A percentile compares a stretch with the other conserved stretches of the same genome.
Conservation (phyloP, 2,113 vertebrate genomes). For the Propithecus coquereli region DNA sequence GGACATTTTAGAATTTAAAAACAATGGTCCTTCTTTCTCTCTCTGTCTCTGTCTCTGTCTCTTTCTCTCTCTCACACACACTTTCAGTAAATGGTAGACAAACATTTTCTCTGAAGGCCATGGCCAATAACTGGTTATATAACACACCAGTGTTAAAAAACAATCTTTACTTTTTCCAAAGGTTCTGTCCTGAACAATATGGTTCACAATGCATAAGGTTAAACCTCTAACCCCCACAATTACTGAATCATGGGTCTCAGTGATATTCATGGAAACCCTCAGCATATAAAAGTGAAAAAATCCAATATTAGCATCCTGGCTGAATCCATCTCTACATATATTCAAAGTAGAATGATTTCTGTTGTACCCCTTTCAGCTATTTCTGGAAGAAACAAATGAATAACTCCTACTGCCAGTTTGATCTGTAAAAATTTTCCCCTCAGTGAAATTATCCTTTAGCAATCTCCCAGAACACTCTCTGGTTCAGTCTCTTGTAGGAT, state of each 20-base stretch:
- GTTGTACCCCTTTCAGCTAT: neutral
- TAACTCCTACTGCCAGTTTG: neutral
- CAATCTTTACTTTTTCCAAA: neutral
- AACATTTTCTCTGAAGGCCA: neutral
- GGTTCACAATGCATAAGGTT: neutral
- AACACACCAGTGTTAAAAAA: neutral
- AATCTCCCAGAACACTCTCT: neutral
- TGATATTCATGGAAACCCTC: neutral
- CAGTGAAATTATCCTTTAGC: constrained; percentile 12
- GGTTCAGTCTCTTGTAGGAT: neutral
- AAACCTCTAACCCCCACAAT: neutral
- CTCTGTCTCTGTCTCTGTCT: neutral
- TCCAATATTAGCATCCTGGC: neutral
- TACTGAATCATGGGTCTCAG: neutral
- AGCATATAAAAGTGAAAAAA: neutral
- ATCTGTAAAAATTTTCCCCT: neutral
- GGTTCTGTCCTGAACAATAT: neutral
- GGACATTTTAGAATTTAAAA: neutral
- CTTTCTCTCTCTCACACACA: neutral
- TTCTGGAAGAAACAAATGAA: constrained; percentile 38
- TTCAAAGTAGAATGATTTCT: neutral
- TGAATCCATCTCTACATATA: neutral
- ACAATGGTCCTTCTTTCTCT: neutral
- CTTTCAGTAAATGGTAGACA: neutral
- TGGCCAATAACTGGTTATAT: neutral